A percentile compares a stretch with the other conserved stretches of the same genome.
Conservation (phyloP, 2,797 vertebrate species). For the Telmatherina bonti region DNA sequence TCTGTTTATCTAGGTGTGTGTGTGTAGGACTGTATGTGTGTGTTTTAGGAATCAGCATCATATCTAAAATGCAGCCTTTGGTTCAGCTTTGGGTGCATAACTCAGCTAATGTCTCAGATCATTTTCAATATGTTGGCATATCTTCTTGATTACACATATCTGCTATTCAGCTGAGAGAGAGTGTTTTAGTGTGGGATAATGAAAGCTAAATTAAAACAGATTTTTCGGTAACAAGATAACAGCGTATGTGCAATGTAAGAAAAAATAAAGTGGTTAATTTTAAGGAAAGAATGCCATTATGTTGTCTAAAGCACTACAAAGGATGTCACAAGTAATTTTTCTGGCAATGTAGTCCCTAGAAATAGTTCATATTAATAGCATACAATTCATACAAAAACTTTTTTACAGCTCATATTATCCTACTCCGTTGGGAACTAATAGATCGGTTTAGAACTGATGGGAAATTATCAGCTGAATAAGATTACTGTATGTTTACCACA, state of each 20-base stretch:
- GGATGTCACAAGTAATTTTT: background rate
- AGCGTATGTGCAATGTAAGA: background rate
- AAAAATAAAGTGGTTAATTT: background rate
- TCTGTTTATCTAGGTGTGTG: constrained; percentile 63
- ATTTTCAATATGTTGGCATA: constrained; percentile 2
- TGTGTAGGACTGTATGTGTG: constrained; percentile 30
- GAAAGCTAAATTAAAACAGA: background rate
- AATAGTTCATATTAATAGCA: background rate
- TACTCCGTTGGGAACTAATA: background rate
- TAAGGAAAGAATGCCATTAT: background rate
- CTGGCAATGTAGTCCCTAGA: no score
- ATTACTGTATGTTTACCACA: background rate
- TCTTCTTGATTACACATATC: background rate
- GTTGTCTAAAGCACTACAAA: background rate
- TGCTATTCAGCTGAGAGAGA: background rate
- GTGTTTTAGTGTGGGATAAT: constrained; percentile 16
- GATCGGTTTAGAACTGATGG: background rate
- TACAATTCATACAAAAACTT: background rate
- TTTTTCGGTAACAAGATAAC: background rate
- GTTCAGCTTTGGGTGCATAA: constrained; percentile 18
- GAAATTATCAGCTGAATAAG: background rate
- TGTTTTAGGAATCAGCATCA: constrained; percentile 50
- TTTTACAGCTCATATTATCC: background rate
- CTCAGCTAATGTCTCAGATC: background rate
- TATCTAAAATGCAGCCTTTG: constrained; percentile 38